Evolutionary conservation across 2,113 vertebrate species (phyloP), one percentile per base, ranked within the genome.

Genomic region (Chrysemys picta): DNA sequence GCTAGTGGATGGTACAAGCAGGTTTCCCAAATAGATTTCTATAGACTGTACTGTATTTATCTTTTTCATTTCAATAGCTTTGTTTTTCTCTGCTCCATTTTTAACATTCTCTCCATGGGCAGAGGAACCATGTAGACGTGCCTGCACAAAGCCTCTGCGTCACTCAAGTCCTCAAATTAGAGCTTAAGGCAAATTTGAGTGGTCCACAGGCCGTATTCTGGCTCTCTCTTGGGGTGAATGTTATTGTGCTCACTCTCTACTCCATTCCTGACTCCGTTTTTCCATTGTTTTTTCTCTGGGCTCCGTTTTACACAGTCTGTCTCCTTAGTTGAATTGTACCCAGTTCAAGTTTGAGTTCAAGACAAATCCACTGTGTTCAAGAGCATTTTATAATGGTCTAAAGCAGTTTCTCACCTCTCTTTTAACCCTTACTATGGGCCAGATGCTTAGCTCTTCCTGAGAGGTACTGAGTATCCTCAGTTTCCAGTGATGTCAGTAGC

Each of bases 1-100:
- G 59, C 75, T 65, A 17, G 1, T 0, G 13, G 49, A 62, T 42
- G 21, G n/a, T 91, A 84, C 53, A 0, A 1, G 14, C 29, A 84
- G 27, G 62, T 88, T 84, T 57, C 10, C 24, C 75, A 27, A 25
- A 42, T 25, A 56, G 38, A 24, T 76, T 4, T 87, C 22, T 78
- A 27, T 21, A 11, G 25, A 42, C 54, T 78, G 25, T 14, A 47
- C 52, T 57, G 14, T 69, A 25, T 84, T 87, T 54, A 53, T 35
- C 62, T 38, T 81, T 49, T 57, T 62, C 35, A 31, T 76, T 13
- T 6, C 22, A 22, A 65, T 35, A 16, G n/a, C 11, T 16, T 81
- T 78, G 78, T 25, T 76, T 75, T 42, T 75, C 69, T 42, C 13
- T 13, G 14, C 8, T 49, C 75, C 2, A 6, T 87, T 54, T 91